These are phyloP conservation scores for Gallinago paraguaiae DNA, from an alignment of 2,113 vertebrate species.

Conservation along the genomic window DNA sequence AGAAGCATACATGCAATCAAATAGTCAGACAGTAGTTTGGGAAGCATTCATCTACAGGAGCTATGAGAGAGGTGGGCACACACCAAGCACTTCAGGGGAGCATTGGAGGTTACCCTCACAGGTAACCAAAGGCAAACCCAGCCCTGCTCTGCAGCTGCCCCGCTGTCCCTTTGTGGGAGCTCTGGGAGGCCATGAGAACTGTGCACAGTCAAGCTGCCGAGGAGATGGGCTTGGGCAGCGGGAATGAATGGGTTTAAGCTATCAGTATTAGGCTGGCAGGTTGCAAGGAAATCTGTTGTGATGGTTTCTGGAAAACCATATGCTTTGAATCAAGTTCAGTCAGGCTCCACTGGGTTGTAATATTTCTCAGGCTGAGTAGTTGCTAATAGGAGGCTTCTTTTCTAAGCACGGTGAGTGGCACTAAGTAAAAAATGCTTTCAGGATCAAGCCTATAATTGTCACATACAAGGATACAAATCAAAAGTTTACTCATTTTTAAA, in stretches of 20 bases:
- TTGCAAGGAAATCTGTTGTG: conserved; percentile 71
- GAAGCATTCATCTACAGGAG: neutral
- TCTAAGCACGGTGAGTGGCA: neutral
- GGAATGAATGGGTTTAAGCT: conserved; percentile 73
- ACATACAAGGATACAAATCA: neutral
- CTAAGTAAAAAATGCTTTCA: neutral
- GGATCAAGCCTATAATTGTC: neutral
- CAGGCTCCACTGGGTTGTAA: neutral
- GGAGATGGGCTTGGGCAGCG: conserved; percentile 61
- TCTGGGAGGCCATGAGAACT: conserved; percentile 42
- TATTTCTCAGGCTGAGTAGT: conserved; percentile 4
- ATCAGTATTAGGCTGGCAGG: conserved; percentile 71
- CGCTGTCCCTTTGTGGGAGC: conserved; percentile 56
- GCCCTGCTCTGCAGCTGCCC: conserved; percentile 73
- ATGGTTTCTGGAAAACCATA: neutral
- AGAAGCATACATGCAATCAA: neutral
- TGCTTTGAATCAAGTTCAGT: conserved; percentile 21
- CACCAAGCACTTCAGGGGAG: no score
- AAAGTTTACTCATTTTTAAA: neutral
- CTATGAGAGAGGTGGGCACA: neutral
- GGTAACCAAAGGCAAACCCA: neutral
- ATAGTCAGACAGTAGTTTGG: neutral
- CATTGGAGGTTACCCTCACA: neutral
- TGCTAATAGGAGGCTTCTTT: conserved; percentile 24
- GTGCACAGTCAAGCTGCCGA: conserved; percentile 71